A percentile compares a stretch with the other conserved stretches of the same genome.
These are phyloP conservation scores for Galleria mellonella DNA, from an alignment of 1,140 invertebrate genomes.

Conservation along the genomic window DNA sequence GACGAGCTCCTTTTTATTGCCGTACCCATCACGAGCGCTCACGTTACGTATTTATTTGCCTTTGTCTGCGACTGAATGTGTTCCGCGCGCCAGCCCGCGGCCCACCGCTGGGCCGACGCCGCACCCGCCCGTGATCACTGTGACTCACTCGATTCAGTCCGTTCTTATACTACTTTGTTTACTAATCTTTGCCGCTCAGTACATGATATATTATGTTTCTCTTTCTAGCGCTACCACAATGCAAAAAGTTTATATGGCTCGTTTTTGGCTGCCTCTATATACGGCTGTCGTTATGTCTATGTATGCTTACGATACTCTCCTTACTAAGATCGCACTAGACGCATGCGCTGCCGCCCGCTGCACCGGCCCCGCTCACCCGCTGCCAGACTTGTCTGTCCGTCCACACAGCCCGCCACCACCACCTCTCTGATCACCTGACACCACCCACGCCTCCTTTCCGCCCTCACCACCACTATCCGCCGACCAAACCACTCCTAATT, in stretches of 20 bases:
- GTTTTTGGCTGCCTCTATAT: conserved; percentile 71
- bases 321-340: conserved; percentile 47
- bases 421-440: too few species aligned
- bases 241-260: conserved; percentile 72
- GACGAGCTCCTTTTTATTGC: conserved; percentile 2
- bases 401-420: too few species aligned
- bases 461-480: too few species aligned
- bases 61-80: conserved; percentile 25
- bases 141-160: background rate
- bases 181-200: conserved; percentile 36
- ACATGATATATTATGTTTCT: conserved; percentile 60
- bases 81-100: background rate
- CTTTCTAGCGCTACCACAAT: conserved; percentile 69
- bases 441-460: too few species aligned
- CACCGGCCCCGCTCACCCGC: conserved; percentile 13
- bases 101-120: conserved; percentile 2
- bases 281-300: conserved; percentile 70
- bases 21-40: conserved; percentile 47
- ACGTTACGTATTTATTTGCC: conserved; percentile 51
- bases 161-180: conserved; percentile 15
- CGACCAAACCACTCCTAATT: too few species aligned
- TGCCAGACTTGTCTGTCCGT: too few species aligned
- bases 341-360: conserved; percentile 38
- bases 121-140: background rate
- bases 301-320: conserved; percentile 65